phyloP scores from a whole-genome alignment of 2,113 vertebrate genomes.

The Passer montanus region DNA sequence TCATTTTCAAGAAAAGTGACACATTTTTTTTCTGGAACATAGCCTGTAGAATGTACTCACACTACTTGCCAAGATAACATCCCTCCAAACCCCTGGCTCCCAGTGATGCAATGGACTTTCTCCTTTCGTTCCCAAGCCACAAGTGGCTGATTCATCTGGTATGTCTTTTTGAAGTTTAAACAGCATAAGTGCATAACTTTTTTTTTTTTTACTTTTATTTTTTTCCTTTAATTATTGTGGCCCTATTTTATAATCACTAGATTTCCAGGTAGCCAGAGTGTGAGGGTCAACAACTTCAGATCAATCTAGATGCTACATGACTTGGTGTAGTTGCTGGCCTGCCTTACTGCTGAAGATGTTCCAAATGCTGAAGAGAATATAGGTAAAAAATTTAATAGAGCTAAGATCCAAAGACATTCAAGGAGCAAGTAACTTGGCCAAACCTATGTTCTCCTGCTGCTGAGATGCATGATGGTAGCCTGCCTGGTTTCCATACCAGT shows the following conservation, averaged over 20 bases:
- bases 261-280: not conserved
- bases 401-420: not conserved
- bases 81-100: not conserved
- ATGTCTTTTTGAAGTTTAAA: not conserved
- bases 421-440: not conserved
- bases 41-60: not conserved
- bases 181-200: not conserved
- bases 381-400: not conserved
- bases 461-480: not conserved
- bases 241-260: not conserved
- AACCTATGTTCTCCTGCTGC: not conserved
- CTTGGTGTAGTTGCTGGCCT: not conserved
- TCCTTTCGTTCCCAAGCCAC: slow-evolving; percentile 13
- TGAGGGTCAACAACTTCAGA: not conserved
- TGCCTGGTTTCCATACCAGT: not conserved
- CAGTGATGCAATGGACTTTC: not conserved
- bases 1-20: slow-evolving; percentile 44
- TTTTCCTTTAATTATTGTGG: not conserved
- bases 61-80: not conserved
- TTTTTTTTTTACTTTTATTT: not conserved
- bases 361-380: not conserved
- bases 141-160: not conserved
- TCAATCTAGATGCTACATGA: not conserved
- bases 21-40: slow-evolving; percentile 13
- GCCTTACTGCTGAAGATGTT: not conserved